Evolutionary conservation across 2,888 invertebrate species (phyloP).

Genomic region (Drymonia ruficornis): DNA sequence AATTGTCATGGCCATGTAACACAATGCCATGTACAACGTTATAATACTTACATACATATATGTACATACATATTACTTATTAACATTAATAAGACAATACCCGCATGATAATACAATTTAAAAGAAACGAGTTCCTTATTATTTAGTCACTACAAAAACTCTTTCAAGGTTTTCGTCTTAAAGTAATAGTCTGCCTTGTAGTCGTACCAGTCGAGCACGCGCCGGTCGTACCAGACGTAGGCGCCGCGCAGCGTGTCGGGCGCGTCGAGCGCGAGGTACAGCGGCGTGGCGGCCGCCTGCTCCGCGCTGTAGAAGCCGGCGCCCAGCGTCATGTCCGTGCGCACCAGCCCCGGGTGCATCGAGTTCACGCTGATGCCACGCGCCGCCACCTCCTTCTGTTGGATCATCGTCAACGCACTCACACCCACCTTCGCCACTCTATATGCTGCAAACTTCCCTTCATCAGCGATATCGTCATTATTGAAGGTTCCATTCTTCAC

Average conservation of each 20-base stretch:
- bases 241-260: too few relatives aligned
- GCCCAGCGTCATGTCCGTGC: conserved; percentile 93
- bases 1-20: too few relatives aligned
- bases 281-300: too few relatives aligned
- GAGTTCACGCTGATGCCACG: conserved; percentile 84
- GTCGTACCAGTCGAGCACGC: conserved; percentile 85
- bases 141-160: neutral
- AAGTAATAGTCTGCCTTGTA: conserved; percentile 61
- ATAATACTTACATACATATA: neutral
- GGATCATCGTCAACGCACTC: conserved; percentile 87
- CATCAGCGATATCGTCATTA: conserved; percentile 70
- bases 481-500: conserved; percentile 81
- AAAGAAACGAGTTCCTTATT: too few relatives aligned
- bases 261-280: too few relatives aligned
- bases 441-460: conserved; percentile 87
- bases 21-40: neutral
- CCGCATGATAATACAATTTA: too few relatives aligned
- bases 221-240: too few relatives aligned
- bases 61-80: too few relatives aligned
- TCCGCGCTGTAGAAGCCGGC: too few relatives aligned
- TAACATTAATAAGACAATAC: too few relatives aligned
- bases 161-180: conserved; percentile 44
- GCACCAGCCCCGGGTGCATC: conserved; percentile 90
- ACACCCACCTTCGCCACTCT: conserved; percentile 89
- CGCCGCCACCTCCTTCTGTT: conserved; percentile 81